These are phyloP conservation scores for Gymnocheta viridis DNA, from an alignment of 2,888 invertebrate species.

Conservation along the genomic window DNA sequence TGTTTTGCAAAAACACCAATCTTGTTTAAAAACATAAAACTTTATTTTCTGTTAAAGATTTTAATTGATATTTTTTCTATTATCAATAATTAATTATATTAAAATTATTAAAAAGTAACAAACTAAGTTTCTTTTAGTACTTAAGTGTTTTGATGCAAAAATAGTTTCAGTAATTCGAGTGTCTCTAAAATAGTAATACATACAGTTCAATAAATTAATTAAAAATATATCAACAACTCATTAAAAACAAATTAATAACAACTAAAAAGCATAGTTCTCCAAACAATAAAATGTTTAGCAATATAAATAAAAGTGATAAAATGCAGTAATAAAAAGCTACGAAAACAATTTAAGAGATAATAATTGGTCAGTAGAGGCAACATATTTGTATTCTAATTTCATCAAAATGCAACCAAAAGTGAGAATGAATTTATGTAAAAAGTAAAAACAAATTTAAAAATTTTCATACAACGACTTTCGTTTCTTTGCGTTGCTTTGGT, in stretches of 20 bases:
- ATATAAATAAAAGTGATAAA: conserved; percentile 10
- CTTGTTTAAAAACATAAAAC: background rate
- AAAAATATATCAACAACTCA: conserved; percentile 21
- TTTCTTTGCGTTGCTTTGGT: too few species aligned
- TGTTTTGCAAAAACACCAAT: background rate
- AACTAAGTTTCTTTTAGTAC: background rate
- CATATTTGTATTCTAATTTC: too few species aligned
- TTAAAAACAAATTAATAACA: conserved; percentile 25
- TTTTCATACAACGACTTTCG: too few species aligned
- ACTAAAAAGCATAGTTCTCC: background rate
- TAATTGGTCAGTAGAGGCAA: background rate
- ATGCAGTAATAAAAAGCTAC: background rate
- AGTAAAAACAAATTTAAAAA: too few species aligned
- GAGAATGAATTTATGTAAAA: too few species aligned
- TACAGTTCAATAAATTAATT: conserved; percentile 16
- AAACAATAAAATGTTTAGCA: background rate
- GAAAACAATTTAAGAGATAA: background rate
- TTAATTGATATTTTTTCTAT: background rate
- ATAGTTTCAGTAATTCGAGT: background rate
- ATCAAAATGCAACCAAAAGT: too few species aligned
- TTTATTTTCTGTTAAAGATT: background rate
- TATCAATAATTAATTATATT: background rate
- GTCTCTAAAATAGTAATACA: conserved; percentile 13
- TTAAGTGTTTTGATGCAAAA: conserved; percentile 30
- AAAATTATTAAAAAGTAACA: conserved; percentile 5